Percentiles rank a stretch among this genome's conserved stretches.
Conservation (phyloP, 1,140 invertebrate species). For the Lutraria rhynchaena region DNA sequence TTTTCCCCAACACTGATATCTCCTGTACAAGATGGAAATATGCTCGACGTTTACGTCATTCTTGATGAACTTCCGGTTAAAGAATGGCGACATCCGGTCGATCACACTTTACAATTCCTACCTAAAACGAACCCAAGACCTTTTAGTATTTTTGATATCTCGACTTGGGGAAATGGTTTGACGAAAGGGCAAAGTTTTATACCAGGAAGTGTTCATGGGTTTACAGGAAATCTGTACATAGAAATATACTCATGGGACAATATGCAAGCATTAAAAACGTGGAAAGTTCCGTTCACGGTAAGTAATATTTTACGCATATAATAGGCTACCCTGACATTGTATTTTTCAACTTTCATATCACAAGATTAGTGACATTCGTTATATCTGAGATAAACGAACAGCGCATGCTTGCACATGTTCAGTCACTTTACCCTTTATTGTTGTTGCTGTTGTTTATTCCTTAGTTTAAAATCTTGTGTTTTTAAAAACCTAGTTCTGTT, state of each 20-base stretch:
- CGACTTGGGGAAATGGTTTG: conserved; percentile 3
- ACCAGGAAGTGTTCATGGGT: neutral
- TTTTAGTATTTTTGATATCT: conserved; percentile 32
- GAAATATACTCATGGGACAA: conserved; percentile 71
- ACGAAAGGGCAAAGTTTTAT: neutral
- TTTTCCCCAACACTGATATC: conserved; percentile 89
- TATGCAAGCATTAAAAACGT: conserved; percentile 63
- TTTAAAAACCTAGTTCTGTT: too few species aligned
- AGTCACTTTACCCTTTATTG: neutral
- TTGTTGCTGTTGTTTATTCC: too few species aligned
- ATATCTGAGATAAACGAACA: too few species aligned
- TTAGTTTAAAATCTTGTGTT: too few species aligned
- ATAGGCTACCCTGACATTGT: neutral
- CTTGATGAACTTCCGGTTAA: conserved; percentile 71
- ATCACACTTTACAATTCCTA: conserved; percentile 50
- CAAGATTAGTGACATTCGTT: too few species aligned
- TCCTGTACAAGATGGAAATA: conserved; percentile 81
- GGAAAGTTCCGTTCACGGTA: conserved; percentile 68
- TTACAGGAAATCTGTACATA: conserved; percentile 65
- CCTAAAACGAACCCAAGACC: conserved; percentile 48
- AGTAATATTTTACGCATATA: too few species aligned
- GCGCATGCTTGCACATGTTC: too few species aligned
- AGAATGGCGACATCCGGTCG: conserved; percentile 59
- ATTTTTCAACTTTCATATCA: too few species aligned
- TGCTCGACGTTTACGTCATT: conserved; percentile 75